Evolutionary conservation across 2,797 vertebrate species (phyloP).

Genomic region (Buphagus erythrorhynchus): DNA sequence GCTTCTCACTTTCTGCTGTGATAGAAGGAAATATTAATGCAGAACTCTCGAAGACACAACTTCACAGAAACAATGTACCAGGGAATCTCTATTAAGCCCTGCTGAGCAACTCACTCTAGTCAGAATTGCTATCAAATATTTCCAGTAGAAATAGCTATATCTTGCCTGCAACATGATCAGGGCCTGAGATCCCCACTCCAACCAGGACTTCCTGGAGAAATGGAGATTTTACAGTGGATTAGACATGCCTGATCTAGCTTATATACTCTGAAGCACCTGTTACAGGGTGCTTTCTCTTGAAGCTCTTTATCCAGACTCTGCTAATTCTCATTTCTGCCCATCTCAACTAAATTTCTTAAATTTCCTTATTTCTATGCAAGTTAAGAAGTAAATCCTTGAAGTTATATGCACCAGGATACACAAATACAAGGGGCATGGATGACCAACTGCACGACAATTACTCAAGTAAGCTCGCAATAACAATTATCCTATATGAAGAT

Average conservation of each 20-base stretch:
- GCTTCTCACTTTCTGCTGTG: not conserved
- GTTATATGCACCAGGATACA: rapidly evolving
- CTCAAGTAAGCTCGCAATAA: not conserved
- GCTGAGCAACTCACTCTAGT: not conserved
- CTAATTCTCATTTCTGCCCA: not conserved
- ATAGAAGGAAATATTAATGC: not conserved
- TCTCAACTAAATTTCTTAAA: not conserved
- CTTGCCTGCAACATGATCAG: not conserved
- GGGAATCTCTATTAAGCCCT: not conserved
- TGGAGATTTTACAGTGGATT: not conserved
- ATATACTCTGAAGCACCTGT: not conserved
- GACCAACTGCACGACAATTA: not conserved
- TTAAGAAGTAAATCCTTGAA: not conserved
- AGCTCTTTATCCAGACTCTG: not conserved
- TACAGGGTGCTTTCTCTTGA: not conserved
- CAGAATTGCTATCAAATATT: not conserved
- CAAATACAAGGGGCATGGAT: not conserved
- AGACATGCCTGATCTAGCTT: not conserved
- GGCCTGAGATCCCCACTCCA: not conserved
- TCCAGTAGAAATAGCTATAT: not conserved
- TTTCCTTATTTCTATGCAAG: not conserved
- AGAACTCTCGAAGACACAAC: not conserved
- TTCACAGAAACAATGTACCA: not conserved
- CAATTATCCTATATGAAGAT: not conserved
- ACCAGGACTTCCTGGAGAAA: not conserved